A percentile compares a stretch with the other conserved stretches of the same genome.
phyloP scores from a whole-genome alignment of 2,797 vertebrate genomes.

The Podargus strigoides region DNA sequence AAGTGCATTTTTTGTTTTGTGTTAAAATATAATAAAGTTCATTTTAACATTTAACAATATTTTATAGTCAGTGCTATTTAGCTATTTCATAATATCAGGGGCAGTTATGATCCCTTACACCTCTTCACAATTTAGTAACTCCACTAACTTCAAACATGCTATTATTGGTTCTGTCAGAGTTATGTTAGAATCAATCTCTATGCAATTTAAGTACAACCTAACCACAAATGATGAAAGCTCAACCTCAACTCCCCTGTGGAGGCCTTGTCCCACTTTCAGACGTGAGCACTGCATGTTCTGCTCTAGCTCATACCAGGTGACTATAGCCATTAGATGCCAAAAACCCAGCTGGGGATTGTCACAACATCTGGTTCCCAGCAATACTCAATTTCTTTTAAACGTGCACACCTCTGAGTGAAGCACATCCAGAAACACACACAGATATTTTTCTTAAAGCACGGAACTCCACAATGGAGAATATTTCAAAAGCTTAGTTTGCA shows the following conservation, averaged over 20 bases:
- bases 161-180: not conserved
- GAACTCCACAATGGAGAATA: constrained; percentile 39
- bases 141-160: not conserved
- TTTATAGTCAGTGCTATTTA: not conserved
- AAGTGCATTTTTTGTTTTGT: not conserved
- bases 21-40: not conserved
- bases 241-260: not conserved
- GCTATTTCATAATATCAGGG: not conserved
- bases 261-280: not conserved
- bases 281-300: not conserved
- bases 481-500: constrained; percentile 47
- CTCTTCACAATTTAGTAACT: not conserved
- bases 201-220: not conserved
- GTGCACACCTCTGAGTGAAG: not conserved
- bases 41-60: not conserved
- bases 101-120: not conserved
- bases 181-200: not conserved
- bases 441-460: constrained; percentile 17
- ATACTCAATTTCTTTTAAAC: constrained; percentile 13
- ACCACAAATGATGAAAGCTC: not conserved
- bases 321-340: not conserved
- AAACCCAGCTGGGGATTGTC: not conserved
- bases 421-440: not conserved
- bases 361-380: not conserved
- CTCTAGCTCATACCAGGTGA: not conserved